These are phyloP conservation scores for Ambastaia sidthimunki DNA, from an alignment of 2,797 vertebrate species.

Conservation along the genomic window DNA sequence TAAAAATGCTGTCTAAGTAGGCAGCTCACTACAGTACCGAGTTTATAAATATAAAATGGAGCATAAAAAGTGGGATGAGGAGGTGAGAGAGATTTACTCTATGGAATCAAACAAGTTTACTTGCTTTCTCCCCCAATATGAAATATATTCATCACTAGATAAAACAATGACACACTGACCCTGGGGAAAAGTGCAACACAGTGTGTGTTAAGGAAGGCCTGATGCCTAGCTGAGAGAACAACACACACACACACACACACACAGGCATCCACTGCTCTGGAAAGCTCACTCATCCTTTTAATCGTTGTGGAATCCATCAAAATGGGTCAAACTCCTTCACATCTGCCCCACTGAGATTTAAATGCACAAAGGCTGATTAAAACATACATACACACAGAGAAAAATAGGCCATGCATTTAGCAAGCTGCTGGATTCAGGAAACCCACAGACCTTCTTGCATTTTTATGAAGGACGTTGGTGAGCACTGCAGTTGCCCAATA, in stretches of 20 bases:
- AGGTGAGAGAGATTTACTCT: neutral
- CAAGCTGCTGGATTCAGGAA: conserved; percentile 47
- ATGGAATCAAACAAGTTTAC: neutral
- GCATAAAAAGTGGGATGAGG: neutral
- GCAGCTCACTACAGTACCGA: neutral
- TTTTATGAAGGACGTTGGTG: conserved; percentile 47
- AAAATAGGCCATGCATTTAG: conserved; percentile 76
- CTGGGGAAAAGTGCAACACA: conserved; percentile 2
- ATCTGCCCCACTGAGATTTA: conserved; percentile 79
- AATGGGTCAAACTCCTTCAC: conserved; percentile 83
- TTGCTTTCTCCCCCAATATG: neutral
- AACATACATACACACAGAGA: conserved; percentile 59
- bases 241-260: conserved; percentile 53
- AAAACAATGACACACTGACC: neutral
- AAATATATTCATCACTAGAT: neutral
- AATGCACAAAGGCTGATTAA: conserved; percentile 80
- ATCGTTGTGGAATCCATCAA: conserved; percentile 83
- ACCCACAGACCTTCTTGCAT: conserved; percentile 34
- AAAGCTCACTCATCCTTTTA: conserved; percentile 81
- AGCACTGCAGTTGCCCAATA: conserved; percentile 56
- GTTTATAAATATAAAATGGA: neutral
- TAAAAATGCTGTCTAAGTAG: neutral
- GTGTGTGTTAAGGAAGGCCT: neutral
- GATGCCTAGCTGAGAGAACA: neutral
- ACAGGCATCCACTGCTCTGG: conserved; percentile 71